Percentiles rank a stretch among this genome's conserved stretches.
Evolutionary conservation across 2,113 vertebrate genomes (phyloP).

Genomic region (Odontophorus gujanensis): DNA sequence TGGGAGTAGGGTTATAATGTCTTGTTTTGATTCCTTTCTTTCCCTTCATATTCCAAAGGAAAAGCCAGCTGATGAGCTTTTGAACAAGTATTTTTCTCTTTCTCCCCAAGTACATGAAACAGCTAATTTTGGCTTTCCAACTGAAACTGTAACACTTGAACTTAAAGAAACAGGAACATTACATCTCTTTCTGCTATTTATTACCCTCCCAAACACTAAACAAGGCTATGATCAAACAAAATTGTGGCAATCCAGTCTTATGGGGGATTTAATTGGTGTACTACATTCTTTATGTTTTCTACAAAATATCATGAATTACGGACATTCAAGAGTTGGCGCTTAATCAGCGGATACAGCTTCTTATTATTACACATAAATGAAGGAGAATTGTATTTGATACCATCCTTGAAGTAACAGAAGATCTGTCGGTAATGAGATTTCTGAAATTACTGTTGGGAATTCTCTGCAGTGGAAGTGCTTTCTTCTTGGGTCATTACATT

Average conservation of each 20-base stretch:
- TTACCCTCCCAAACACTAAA: constrained; percentile 60
- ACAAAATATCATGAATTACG: constrained; percentile 23
- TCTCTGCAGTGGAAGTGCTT: constrained; percentile 62
- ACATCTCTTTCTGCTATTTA: constrained; percentile 40
- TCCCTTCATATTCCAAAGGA: background rate
- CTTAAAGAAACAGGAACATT: constrained; percentile 34
- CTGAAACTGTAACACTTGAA: constrained; percentile 40
- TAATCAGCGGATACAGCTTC: constrained; percentile 29
- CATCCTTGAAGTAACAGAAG: constrained; percentile 69
- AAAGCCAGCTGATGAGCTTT: constrained; percentile 1
- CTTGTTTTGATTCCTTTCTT: background rate
- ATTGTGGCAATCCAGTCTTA: constrained; percentile 40
- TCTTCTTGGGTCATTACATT: constrained; percentile 71
- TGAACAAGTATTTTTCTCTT: background rate
- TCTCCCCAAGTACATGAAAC: background rate
- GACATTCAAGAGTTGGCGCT: constrained; percentile 2
- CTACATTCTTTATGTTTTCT: constrained; percentile 28
- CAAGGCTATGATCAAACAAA: constrained; percentile 50
- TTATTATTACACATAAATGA: constrained; percentile 49
- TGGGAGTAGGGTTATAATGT: background rate
- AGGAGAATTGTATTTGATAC: constrained; percentile 56
- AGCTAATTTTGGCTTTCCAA: constrained; percentile 36
- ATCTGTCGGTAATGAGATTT: constrained; percentile 70
- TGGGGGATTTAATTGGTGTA: constrained; percentile 58
- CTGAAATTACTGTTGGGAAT: constrained; percentile 72